phyloP scores from a whole-genome alignment of 2,797 vertebrate genomes.

The Halcyon leucocephala region DNA sequence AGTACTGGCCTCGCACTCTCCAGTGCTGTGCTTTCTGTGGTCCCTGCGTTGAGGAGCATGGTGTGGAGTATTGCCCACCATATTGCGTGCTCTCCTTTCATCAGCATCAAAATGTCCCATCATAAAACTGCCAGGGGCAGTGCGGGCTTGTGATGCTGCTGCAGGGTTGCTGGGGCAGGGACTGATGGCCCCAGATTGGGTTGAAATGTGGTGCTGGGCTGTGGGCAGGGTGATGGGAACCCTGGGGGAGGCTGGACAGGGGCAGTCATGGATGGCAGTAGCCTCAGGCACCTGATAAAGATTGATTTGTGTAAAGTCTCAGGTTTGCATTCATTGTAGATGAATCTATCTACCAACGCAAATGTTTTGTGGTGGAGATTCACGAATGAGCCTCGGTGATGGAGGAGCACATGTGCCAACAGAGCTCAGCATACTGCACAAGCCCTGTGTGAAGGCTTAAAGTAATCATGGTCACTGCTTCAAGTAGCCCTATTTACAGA shows the following conservation, averaged over 20 bases:
- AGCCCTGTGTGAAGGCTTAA: not conserved
- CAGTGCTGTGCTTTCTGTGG: not conserved
- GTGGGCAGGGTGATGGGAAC: not conserved
- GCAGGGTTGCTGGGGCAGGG: not conserved
- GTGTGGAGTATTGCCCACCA: not conserved
- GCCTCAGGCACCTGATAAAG: not conserved
- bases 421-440: not conserved
- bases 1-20: not conserved
- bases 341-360: not conserved
- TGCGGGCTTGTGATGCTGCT: fast-evolving
- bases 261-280: not conserved
- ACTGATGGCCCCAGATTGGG: not conserved
- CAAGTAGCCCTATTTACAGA: not conserved
- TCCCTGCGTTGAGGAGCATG: not conserved
- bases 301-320: not conserved
- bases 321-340: not conserved
- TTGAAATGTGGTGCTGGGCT: not conserved
- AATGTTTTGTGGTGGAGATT: not conserved
- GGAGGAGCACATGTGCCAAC: fast-evolving
- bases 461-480: not conserved
- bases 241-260: not conserved
- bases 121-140: not conserved
- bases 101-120: not conserved
- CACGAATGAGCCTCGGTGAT: not conserved
- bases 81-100: not conserved